These are phyloP conservation scores for Fratercula arctica DNA, from an alignment of 2,797 vertebrate species.

Conservation along the genomic window DNA sequence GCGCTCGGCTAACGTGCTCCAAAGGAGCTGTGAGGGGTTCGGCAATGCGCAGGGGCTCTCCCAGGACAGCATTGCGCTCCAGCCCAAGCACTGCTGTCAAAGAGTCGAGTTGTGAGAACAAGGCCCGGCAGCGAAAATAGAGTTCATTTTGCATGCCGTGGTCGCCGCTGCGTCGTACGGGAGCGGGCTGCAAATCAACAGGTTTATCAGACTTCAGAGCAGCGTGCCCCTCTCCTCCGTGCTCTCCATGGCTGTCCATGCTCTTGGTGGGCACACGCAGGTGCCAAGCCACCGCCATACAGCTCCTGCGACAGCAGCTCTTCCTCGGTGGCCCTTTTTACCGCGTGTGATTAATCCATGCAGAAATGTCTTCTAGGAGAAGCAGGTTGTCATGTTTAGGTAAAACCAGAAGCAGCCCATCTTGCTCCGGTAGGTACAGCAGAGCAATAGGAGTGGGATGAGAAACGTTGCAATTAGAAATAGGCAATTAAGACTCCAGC, in stretches of 20 bases:
- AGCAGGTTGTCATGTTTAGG: background rate
- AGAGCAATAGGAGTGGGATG: background rate
- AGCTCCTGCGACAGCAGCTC: background rate
- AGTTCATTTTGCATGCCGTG: background rate
- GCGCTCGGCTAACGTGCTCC: background rate
- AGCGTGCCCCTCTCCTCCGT: background rate
- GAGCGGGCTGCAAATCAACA: background rate
- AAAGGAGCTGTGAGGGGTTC: background rate
- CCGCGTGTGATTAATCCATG: rapidly evolving
- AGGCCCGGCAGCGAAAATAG: background rate
- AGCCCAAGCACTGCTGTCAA: background rate
- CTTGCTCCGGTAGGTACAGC: background rate
- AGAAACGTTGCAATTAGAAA: background rate
- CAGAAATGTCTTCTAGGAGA: background rate
- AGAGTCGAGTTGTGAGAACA: background rate
- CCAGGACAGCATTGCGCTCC: background rate
- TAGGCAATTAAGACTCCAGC: background rate
- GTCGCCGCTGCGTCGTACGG: background rate
- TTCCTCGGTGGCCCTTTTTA: background rate
- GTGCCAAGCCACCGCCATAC: background rate
- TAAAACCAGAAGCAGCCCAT: background rate
- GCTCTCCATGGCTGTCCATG: background rate
- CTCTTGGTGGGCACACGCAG: background rate
- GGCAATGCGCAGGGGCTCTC: background rate
- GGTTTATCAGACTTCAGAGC: background rate